These are phyloP conservation scores for Eciton burchellii DNA, from an alignment of 1,140 invertebrate genomes.

Conservation along the genomic window DNA sequence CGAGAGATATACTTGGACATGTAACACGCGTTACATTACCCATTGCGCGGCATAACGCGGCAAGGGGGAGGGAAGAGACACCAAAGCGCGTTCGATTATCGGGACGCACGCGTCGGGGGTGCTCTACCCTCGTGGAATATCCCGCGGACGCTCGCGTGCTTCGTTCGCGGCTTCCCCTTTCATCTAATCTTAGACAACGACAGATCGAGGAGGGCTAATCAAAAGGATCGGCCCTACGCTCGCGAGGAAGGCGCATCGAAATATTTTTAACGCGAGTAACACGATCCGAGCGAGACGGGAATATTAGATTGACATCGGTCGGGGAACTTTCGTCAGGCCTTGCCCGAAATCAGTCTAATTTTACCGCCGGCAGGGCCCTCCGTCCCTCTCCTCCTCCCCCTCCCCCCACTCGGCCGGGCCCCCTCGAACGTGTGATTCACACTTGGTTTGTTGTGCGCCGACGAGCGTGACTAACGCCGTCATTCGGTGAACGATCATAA, in stretches of 20 bases:
- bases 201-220: slow-evolving; percentile 37
- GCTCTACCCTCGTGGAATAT: background rate
- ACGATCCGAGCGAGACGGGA: slow-evolving; percentile 23
- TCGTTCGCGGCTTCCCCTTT: background rate
- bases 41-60: no score
- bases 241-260: slow-evolving; percentile 7
- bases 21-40: no score
- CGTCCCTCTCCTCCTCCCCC: no score
- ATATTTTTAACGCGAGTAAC: slow-evolving; percentile 32
- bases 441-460: slow-evolving; percentile 62
- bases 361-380: slow-evolving; percentile 39
- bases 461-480: slow-evolving; percentile 61
- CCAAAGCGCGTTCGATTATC: slow-evolving; percentile 34
- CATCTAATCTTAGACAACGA: slow-evolving; percentile 8
- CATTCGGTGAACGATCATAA: slow-evolving; percentile 46
- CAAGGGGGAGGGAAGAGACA: no score
- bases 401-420: no score
- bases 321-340: slow-evolving; percentile 37
- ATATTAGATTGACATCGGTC: slow-evolving; percentile 18
- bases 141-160: no score
- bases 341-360: slow-evolving; percentile 44
- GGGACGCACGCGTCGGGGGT: background rate
- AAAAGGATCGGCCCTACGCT: slow-evolving; percentile 22
- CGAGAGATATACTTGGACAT: slow-evolving; percentile 33
- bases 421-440: slow-evolving; percentile 59